A percentile compares a stretch with the other conserved stretches of the same genome.
Evolutionary conservation across 2,797 vertebrate genomes (phyloP).

Genomic region (Enteromius argenteus): DNA sequence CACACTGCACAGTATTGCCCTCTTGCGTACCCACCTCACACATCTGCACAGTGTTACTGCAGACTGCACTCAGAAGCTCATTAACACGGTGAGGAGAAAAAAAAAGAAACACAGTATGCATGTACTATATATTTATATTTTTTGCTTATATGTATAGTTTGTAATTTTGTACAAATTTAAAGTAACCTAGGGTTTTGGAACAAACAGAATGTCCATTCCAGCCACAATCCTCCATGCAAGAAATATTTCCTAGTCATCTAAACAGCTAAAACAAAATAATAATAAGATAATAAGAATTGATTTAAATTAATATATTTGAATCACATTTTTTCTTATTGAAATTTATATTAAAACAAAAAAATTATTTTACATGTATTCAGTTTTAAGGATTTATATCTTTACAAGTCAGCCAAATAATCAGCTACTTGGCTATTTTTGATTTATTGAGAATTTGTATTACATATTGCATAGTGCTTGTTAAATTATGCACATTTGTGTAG

Average conservation of each 20-base stretch:
- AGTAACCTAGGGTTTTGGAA: neutral
- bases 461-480: neutral
- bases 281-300: neutral
- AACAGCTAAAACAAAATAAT: neutral
- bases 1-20: conserved; percentile 64
- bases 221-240: neutral
- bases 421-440: neutral
- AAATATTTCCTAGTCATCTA: neutral
- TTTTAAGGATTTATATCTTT: neutral
- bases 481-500: neutral
- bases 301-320: neutral
- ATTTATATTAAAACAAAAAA: neutral
- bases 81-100: conserved; percentile 85
- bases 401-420: neutral
- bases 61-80: conserved; percentile 97
- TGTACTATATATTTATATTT: neutral
- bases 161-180: neutral
- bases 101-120: neutral
- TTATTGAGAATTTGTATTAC: neutral
- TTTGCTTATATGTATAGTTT: neutral
- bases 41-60: conserved; percentile 96
- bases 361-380: neutral
- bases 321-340: neutral
- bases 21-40: conserved; percentile 85
- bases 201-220: neutral